Conservation (phyloP, 2,888 invertebrate species). For the Phania funesta region DNA sequence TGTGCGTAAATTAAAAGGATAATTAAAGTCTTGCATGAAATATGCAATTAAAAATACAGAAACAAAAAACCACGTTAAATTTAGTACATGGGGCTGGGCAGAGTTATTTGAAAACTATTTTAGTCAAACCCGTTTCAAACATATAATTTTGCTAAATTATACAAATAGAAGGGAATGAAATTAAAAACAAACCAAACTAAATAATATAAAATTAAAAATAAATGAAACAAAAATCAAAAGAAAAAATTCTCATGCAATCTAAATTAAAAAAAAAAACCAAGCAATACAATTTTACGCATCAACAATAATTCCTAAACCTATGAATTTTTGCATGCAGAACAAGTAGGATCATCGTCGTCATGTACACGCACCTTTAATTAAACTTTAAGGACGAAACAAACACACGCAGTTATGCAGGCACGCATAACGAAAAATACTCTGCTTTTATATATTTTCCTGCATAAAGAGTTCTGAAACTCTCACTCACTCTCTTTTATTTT, state of each 20-base stretch:
- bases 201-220: conserved; percentile 51
- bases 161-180: conserved; percentile 16
- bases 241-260: conserved; percentile 42
- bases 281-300: conserved; percentile 56
- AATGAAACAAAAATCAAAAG: conserved; percentile 24
- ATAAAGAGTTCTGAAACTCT: not conserved
- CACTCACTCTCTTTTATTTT: not conserved
- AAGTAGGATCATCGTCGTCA: conserved; percentile 5
- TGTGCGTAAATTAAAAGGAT: conserved; percentile 20
- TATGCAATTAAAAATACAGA: conserved; percentile 16
- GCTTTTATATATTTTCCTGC: not conserved
- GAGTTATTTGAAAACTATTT: conserved; percentile 19
- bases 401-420: conserved; percentile 13
- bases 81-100: not conserved
- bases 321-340: not conserved
- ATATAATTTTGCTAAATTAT: conserved; percentile 29
- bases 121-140: not conserved
- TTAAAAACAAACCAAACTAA: conserved; percentile 33
- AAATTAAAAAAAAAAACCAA: conserved; percentile 1
- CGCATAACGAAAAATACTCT: no score
- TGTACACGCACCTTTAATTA: conserved; percentile 42
- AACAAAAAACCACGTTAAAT: not conserved
- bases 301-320: conserved; percentile 32
- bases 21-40: conserved; percentile 13
- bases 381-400: conserved; percentile 37